Evolutionary conservation across 2,888 invertebrate genomes (phyloP).

Genomic region (Scaptomyza cyrtandrae): DNA sequence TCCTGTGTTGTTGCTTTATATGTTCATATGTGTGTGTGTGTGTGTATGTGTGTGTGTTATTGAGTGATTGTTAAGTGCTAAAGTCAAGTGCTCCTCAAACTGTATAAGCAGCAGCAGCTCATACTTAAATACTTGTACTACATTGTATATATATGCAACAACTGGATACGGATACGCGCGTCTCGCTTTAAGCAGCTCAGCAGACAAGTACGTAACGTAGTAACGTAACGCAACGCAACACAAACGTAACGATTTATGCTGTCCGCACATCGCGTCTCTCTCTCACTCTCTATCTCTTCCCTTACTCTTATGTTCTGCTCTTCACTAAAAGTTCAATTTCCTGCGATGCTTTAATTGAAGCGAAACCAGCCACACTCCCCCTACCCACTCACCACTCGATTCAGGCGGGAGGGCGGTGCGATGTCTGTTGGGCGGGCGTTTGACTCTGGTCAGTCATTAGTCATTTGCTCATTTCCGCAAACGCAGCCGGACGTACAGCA

Average conservation of each 20-base stretch:
- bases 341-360: constrained; percentile 79
- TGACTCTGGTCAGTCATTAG: constrained; percentile 76
- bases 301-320: constrained; percentile 18
- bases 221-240: constrained; percentile 31
- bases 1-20: constrained; percentile 13
- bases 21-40: constrained; percentile 9
- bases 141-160: constrained; percentile 61
- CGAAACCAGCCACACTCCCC: constrained; percentile 60
- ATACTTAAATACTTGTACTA: constrained; percentile 29
- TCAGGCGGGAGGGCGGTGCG: neutral
- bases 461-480: constrained; percentile 80
- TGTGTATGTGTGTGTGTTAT: neutral
- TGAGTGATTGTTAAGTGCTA: constrained; percentile 37
- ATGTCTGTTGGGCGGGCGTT: constrained; percentile 9
- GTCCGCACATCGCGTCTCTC: neutral
- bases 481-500: constrained; percentile 77
- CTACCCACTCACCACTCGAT: neutral
- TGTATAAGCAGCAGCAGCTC: constrained; percentile 26
- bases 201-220: constrained; percentile 65
- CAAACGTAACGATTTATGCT: constrained; percentile 42
- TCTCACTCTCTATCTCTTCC: neutral
- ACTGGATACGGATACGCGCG: constrained; percentile 74
- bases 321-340: constrained; percentile 77
- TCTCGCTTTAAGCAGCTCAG: constrained; percentile 46
- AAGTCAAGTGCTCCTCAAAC: constrained; percentile 66